Evolutionary conservation across 2,888 invertebrate species (phyloP), one percentile per base, ranked within the genome.

Genomic region (Agrilus cyanescens): DNA sequence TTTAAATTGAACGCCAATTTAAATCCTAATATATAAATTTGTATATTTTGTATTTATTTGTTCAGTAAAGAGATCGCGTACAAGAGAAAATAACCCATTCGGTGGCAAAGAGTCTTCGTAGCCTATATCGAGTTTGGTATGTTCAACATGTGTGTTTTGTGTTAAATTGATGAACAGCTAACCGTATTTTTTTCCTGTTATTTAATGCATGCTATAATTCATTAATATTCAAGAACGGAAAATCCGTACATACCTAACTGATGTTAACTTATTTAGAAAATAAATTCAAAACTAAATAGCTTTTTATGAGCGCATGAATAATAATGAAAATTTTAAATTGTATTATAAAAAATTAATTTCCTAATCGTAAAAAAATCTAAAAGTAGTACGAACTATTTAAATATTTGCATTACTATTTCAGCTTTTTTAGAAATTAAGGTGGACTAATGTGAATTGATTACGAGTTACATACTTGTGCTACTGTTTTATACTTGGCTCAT

Each of bases 61-160:
- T 54, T 53, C 67, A 80, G 82, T 83, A 71, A 84, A 84, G 70
- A 75, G 82, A 67, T 83, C 83, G 64, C 76, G 83, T 63, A 84
- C 83, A 60, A 75, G 84, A 66, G 83, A 84, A 68, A 79, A 78
- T 69, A 75, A 76, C 62, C 72, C 73, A 57, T 68, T 70, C 63
- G 74, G 73, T 68, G 71, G 70, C 69, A 69, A 70, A 62, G 68
- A 68, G 54, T 71, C 74, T 54, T 72, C 74, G 55, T 68, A 62
- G 60, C 47, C 45, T 46, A 45, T 43, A 37, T 41, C 43, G 48
- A 48, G 46, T 45, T 58, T 49, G 61, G 62, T 63, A 63, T 51
- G 62, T 63, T 52, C 50, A 43, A 32, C 20, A 42, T 46, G 37
- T 47, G 38, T 20, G 45, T 39, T 49, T 20, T 40, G 16, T 39